Evolutionary conservation across 2,888 invertebrate genomes (phyloP), one percentile per base, ranked within the genome.

Genomic region (Ellobium chinense): DNA sequence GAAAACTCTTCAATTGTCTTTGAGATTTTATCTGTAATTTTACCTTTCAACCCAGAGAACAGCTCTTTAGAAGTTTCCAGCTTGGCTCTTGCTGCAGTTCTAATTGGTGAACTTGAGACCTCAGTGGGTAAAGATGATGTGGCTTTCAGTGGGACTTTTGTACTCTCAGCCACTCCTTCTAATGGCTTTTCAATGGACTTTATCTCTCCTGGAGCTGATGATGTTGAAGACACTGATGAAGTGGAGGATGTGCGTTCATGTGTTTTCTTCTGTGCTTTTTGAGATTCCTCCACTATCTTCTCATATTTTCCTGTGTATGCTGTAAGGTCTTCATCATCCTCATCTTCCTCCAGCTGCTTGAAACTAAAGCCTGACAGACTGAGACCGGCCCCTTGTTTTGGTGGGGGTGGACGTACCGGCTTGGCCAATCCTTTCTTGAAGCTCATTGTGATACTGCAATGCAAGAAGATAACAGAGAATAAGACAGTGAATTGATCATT

Each of bases 1-100:
- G 87, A 87, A 72, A 91, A 79, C 68, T 89, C 89, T 68, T 89
- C 90, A 36, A 87, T 85, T 74, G 87, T 89, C 78, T 87, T 88
- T 7, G 82, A 84, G 39, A 89, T 86, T 70, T 85, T 86, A 58
- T 88, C 90, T 29, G 86, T 80, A 60, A 86, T 82, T 80, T 78
- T 86, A 31, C 84, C 86, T 54, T 85, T 86, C 29, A 86, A 65
- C 27, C 83, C 86, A 31, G 85, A 80, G 58, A 87, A 73, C 29
- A 85, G 34, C 70, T 85, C 85, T 74, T 84, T 84, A 29, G 84
- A 85, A 14, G 80, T 65, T 39, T 85, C 85, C 46, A 82, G 75
- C n/a, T 81, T 78, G 54, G 81, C 75, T 27, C 65, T 77, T 12
- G 75, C 81, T 29, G 62, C 58, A 60, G 75, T 83, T 63, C 73